Conservation (phyloP, 2,888 invertebrate species). For the Mesorhabditis spiculigera region DNA sequence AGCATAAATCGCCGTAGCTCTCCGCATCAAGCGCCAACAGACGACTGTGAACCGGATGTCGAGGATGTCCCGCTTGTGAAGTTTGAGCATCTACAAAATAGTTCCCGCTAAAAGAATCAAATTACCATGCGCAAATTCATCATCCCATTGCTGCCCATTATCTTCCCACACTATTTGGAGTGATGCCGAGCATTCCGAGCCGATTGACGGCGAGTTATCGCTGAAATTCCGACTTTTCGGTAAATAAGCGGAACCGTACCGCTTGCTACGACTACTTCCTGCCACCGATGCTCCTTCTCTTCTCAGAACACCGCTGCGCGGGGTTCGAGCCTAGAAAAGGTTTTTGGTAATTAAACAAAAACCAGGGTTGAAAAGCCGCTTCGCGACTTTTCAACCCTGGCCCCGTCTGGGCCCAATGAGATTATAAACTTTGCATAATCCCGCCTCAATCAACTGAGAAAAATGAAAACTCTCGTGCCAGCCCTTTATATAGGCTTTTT, state of each 20-base stretch:
- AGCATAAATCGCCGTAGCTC: conserved; percentile 16
- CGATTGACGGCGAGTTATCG: conserved; percentile 10
- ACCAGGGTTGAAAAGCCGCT: too few relatives aligned
- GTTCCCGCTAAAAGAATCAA: conserved; percentile 3
- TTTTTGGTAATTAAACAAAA: not conserved
- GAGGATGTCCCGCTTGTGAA: not conserved
- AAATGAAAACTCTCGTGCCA: too few relatives aligned
- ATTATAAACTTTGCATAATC: too few relatives aligned
- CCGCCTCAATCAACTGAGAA: too few relatives aligned
- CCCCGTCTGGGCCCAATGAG: too few relatives aligned
- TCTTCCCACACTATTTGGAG: conserved; percentile 41
- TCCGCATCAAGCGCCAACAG: not conserved
- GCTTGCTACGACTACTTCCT: not conserved
- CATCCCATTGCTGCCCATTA: conserved; percentile 36
- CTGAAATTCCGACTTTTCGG: not conserved
- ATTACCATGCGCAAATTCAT: conserved; percentile 28
- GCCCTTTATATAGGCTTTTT: too few relatives aligned
- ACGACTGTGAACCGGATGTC: not conserved
- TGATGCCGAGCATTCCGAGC: conserved; percentile 32
- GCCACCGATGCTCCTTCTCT: not conserved
- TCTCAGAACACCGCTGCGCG: conserved; percentile 3
- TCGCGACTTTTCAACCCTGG: too few relatives aligned
- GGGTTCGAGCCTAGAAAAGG: not conserved
- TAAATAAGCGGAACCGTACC: not conserved
- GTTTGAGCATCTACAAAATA: not conserved